Base-by-base conservation (phyloP, 1,140 invertebrate genomes). In the Nasonia vitripennis region DNA sequence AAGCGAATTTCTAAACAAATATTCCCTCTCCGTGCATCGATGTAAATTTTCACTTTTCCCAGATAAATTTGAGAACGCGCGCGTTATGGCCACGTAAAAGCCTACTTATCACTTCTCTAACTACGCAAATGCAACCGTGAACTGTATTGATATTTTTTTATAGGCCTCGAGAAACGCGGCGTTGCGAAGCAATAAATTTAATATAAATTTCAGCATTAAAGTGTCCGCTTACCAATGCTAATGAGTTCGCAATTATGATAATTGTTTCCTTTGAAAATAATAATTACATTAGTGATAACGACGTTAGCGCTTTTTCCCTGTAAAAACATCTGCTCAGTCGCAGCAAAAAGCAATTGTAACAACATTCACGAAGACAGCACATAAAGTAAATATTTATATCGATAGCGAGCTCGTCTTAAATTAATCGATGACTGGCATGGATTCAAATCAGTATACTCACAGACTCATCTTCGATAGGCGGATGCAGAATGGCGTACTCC, bases 391-490 rank as follows among this genome's bases (percentile, higher is more conserved):
- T 34, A 20, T 6, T 82, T 73, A 73, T 74, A 73, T 55, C 45
- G 74, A 45, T 45, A 1, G 9, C 10, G 41, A 45, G 48, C n/a
- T 48, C 4, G 23, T 41, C 31, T 41, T 78, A 78, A 37, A 41
- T 23, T 20, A 20, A 62, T 83, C 37, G 27, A 20, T 62, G 17
- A 73, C 37, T 34, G 17, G 62, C 41, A 45, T 55, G 9, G 11
- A 17, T 55, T 55, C 14, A 55, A 55, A 17, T 20, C 10, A n/a
- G 20, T n/a, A 27, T 27, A 88, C 89, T 41, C 87, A 91, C 91
- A 87, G 88, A 89, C 89, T 93, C 93, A 48, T 93, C 92, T 80
- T 92, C 92, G 51, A 91, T 91, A 7, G 90, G 89, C 84, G 91
- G 90, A 87, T 92, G 55, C 81, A 92, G 91, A 86, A 89, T 89